A percentile compares a stretch with the other conserved stretches of the same genome.
phyloP scores from a whole-genome alignment of 1,140 invertebrate species.

The Brachionus plicatilis region DNA sequence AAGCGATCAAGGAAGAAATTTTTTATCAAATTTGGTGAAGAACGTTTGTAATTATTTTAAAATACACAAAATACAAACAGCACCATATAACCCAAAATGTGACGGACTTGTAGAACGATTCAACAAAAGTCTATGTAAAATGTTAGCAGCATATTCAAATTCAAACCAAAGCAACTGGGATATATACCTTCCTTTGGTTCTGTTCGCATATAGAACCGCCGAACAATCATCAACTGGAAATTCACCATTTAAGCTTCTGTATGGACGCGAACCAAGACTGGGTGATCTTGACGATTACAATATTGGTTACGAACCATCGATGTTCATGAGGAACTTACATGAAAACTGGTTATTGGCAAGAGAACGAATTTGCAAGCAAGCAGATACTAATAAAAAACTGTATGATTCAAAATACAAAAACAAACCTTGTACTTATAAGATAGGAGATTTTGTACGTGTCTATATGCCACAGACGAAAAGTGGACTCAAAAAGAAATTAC shows the following conservation, averaged over 20 bases:
- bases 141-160: conserved; percentile 42
- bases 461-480: too few relatives aligned
- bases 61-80: conserved; percentile 43
- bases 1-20: conserved; percentile 41
- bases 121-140: conserved; percentile 44
- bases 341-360: too few relatives aligned
- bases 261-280: conserved; percentile 43
- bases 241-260: conserved; percentile 46
- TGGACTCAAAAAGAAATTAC: too few relatives aligned
- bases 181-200: conserved; percentile 43
- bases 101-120: conserved; percentile 48
- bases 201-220: conserved; percentile 47
- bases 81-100: conserved; percentile 46
- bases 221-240: conserved; percentile 44
- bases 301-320: not conserved
- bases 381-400: too few relatives aligned
- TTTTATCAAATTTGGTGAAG: conserved; percentile 41
- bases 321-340: not conserved
- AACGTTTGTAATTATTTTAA: conserved; percentile 42
- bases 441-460: too few relatives aligned
- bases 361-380: too few relatives aligned
- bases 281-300: not conserved
- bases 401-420: not conserved
- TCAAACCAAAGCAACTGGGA: conserved; percentile 48
- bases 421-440: too few relatives aligned